phyloP scores from a whole-genome alignment of 1,140 invertebrate species.

The Habropoda laboriosa region DNA sequence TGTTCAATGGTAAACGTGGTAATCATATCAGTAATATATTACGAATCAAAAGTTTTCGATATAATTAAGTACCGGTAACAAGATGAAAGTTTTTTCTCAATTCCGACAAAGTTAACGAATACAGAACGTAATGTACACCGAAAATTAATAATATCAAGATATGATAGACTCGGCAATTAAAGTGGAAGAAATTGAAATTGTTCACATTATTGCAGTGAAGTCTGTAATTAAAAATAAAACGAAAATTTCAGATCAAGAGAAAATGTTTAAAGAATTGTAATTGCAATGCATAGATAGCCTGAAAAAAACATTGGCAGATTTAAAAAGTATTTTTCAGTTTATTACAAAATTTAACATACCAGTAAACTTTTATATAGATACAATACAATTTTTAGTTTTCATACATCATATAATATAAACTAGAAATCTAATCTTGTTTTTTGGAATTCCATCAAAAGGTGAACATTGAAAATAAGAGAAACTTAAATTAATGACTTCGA shows the following conservation, averaged over 20 bases:
- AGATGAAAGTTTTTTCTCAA: not conserved
- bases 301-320: not conserved
- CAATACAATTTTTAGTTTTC: conserved; percentile 25
- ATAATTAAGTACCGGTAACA: not conserved
- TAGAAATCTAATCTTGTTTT: conserved; percentile 1
- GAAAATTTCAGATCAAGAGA: not conserved
- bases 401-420: not conserved
- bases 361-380: not conserved
- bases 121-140: not conserved
- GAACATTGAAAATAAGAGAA: not conserved
- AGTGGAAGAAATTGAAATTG: not conserved
- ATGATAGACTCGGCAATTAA: not conserved
- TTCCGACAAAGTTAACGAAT: not conserved
- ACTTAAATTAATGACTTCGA: not conserved
- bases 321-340: not conserved
- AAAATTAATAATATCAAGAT: not conserved
- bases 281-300: not conserved
- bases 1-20: too few relatives aligned
- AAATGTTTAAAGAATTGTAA: not conserved
- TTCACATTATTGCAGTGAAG: too few relatives aligned
- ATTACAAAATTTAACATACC: not conserved
- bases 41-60: not conserved
- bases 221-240: not conserved
- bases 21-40: not conserved
- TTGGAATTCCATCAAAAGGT: not conserved